Percentiles rank a stretch among this genome's conserved stretches.
Evolutionary conservation across 2,888 invertebrate genomes (phyloP).

Genomic region (Thysanoteuthis rhombus): DNA sequence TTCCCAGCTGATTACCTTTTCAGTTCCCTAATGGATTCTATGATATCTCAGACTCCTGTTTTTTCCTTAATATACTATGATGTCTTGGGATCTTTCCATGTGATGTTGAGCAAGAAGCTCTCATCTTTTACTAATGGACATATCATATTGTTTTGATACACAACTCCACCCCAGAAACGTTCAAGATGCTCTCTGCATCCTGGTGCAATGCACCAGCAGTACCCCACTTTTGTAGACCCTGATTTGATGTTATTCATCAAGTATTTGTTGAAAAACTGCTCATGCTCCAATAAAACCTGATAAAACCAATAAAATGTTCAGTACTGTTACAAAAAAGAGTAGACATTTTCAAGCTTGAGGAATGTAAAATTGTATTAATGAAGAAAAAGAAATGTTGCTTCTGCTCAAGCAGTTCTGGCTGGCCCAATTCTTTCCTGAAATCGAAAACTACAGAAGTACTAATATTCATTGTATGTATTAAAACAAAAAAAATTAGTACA

Average conservation of each 20-base stretch:
- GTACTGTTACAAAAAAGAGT: background rate
- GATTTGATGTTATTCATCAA: background rate
- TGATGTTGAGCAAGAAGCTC: too few species aligned
- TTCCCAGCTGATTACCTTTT: too few species aligned
- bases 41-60: too few species aligned
- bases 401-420: background rate
- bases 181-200: too few species aligned
- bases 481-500: background rate
- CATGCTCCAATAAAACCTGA: background rate
- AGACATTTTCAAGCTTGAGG: background rate
- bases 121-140: too few species aligned
- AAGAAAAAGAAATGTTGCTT: background rate
- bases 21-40: too few species aligned
- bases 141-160: too few species aligned
- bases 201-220: too few species aligned
- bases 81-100: too few species aligned
- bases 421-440: background rate
- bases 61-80: too few species aligned
- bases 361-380: background rate
- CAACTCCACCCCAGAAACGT: too few species aligned
- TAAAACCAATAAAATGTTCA: background rate
- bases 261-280: background rate
- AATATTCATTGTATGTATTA: background rate
- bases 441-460: background rate
- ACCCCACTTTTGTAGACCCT: too few species aligned